Percentiles rank a stretch among this genome's conserved stretches.
These are phyloP conservation scores for Gymnobelideus leadbeateri DNA, from an alignment of 2,113 vertebrate species.

Conservation along the genomic window DNA sequence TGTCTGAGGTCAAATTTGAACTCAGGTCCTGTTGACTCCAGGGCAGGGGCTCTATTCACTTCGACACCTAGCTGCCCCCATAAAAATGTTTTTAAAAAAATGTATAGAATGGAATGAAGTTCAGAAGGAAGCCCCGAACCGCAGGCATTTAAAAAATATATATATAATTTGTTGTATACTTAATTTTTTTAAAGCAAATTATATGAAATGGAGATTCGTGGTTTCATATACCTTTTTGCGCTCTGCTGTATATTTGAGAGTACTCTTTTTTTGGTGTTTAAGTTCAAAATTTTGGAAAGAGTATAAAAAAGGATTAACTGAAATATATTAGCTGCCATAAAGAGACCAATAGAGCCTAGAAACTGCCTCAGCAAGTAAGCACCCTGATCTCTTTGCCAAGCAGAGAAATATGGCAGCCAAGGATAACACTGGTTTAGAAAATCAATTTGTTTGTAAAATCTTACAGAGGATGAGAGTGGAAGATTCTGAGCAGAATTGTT, in stretches of 20 bases:
- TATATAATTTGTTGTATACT: neutral
- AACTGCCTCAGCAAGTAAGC: neutral
- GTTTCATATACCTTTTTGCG: neutral
- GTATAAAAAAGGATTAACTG: neutral
- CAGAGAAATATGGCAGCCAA: neutral
- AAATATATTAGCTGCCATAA: neutral
- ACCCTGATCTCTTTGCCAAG: neutral
- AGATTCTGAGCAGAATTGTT: neutral
- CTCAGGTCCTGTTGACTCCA: too few species aligned
- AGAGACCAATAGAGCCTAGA: neutral
- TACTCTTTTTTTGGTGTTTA: neutral
- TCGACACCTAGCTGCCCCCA: too few species aligned
- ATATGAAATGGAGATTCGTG: neutral
- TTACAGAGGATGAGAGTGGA: neutral
- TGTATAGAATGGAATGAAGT: neutral
- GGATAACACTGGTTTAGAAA: neutral
- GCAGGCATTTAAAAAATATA: neutral
- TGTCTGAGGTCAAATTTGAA: too few species aligned
- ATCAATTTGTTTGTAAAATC: conserved; percentile 4
- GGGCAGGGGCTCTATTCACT: too few species aligned
- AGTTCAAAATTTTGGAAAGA: neutral
- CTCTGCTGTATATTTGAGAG: neutral
- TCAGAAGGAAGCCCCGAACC: neutral
- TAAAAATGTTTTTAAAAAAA: neutral
- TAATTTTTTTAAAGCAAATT: neutral